Base-by-base conservation (phyloP, 2,888 invertebrate genomes). In the Acronicta psi region DNA sequence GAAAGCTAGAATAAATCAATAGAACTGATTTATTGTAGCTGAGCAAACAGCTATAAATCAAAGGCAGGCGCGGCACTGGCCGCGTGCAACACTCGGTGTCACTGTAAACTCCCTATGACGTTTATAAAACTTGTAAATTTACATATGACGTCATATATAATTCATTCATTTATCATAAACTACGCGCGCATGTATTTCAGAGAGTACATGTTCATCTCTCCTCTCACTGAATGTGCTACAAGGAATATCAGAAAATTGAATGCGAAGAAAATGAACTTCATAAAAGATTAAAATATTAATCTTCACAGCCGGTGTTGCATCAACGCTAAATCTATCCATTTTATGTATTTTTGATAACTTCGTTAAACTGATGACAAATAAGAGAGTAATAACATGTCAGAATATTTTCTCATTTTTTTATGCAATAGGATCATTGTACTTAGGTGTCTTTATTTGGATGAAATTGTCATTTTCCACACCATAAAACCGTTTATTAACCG, bases 41-140 rank as follows among this genome's bases (percentile, higher is more conserved):
- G 75, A 73, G 74, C 83, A 89, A 90, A 90, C 84, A 89, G 80
- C 82, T 78, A 91, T 92, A 91, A 91, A 91, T 92, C 91, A 92
- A 76, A 77, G 66, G 58, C 67, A 71, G 77, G 70, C 70, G 77
- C 66, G 69, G 66, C 61, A 58, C 67, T 50, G 59, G 46, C 54
- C 51, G 41, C 64, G 57, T 70, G 56, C 50, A 54, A 17, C 18
- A 34, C 20, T 25, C 42, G 25, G 36, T 44, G 37, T 43, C 45
- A 36, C 60, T 59, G n/a, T 46, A 51, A 50, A 47, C 52, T 46
- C 43, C 46, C 44, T 54, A 50, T 56, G 51, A 38, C 53, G 42
- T 38, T 55, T 38, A 41, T 42, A 44, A 55, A 61, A 58, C 50
- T 58, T 36, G 37, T 36, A 37, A 45, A 51, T 63, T 49, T 42